Conservation (phyloP, 2,888 invertebrate genomes). For the Taenaris catops region DNA sequence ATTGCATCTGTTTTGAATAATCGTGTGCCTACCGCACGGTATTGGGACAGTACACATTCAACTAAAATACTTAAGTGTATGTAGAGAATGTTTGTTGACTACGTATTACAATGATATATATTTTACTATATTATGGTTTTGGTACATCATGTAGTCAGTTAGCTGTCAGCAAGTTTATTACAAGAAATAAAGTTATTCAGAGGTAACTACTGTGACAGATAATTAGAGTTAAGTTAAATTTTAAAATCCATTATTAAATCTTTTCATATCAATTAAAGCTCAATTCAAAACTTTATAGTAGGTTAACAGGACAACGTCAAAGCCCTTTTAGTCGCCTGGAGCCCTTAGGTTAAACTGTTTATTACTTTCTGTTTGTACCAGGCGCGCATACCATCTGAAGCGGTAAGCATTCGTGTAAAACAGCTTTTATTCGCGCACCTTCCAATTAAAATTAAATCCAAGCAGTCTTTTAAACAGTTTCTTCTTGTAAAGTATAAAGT, state of each 20-base stretch:
- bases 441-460: constrained; percentile 22
- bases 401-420: constrained; percentile 19
- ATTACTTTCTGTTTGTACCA: constrained; percentile 14
- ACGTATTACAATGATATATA: no score
- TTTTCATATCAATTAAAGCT: constrained; percentile 11
- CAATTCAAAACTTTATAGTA: constrained; percentile 14
- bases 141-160: no score
- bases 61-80: no score
- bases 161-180: no score
- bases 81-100: no score
- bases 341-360: constrained; percentile 18
- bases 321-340: constrained; percentile 15
- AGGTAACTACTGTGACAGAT: constrained; percentile 1
- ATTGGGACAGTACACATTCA: no score
- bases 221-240: constrained; percentile 3
- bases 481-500: constrained; percentile 18
- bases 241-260: constrained; percentile 5
- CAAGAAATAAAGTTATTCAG: no score
- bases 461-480: constrained; percentile 20
- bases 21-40: no score
- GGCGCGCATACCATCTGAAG: constrained; percentile 15
- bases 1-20: no score
- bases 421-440: constrained; percentile 17
- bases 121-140: no score
- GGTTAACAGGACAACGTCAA: constrained; percentile 23